Evolutionary conservation across 2,888 invertebrate species (phyloP).

Genomic region (Phengaris arion): DNA sequence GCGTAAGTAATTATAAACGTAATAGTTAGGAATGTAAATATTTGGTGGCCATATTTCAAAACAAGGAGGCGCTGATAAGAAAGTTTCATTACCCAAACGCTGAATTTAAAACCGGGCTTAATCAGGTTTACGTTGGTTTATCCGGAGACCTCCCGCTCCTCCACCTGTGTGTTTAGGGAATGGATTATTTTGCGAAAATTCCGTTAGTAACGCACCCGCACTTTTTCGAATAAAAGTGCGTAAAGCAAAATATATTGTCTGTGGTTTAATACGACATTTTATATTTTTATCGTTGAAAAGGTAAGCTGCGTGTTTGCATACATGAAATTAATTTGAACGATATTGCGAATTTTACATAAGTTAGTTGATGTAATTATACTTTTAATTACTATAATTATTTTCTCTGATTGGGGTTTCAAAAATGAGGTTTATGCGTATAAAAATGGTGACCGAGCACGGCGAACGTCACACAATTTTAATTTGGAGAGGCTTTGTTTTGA

Average conservation of each 20-base stretch:
- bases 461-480: constrained; percentile 21
- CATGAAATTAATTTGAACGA: constrained; percentile 13
- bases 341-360: background rate
- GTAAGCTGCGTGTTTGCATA: background rate
- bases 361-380: background rate
- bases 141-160: constrained; percentile 54
- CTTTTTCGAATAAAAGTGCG: constrained; percentile 47
- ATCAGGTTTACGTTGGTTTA: constrained; percentile 66
- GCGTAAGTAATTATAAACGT: constrained; percentile 44
- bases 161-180: constrained; percentile 74
- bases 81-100: constrained; percentile 77
- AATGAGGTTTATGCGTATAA: background rate
- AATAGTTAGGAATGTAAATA: constrained; percentile 51
- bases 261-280: constrained; percentile 31
- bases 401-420: background rate
- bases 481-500: constrained; percentile 21
- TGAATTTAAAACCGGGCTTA: constrained; percentile 76
- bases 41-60: constrained; percentile 70
- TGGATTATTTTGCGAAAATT: constrained; percentile 69
- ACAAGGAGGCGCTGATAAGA: constrained; percentile 72
- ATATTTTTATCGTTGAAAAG: constrained; percentile 22
- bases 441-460: background rate
- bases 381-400: background rate
- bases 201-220: constrained; percentile 64
- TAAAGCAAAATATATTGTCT: constrained; percentile 38